Evolutionary conservation across 2,113 vertebrate genomes (phyloP).

Genomic region (Salvator merianae): DNA sequence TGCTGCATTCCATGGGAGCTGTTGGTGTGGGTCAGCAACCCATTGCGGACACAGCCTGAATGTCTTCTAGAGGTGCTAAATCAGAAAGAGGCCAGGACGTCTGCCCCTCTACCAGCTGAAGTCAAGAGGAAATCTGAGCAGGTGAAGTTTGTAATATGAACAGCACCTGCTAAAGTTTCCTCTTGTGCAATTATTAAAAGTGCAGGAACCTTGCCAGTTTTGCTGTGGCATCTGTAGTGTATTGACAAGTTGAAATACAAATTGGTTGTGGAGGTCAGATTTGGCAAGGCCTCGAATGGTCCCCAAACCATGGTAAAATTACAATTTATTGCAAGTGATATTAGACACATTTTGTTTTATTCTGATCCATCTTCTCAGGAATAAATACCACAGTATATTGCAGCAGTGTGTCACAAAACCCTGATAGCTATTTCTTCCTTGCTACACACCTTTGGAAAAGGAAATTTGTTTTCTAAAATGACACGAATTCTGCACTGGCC

Average conservation of each 20-base stretch:
- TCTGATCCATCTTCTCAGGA: neutral
- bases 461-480: neutral
- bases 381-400: neutral
- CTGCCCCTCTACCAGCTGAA: no score
- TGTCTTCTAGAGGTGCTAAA: no score
- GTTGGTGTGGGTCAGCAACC: no score
- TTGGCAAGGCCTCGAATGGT: neutral
- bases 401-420: neutral
- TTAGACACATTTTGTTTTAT: neutral
- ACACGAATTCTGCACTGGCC: neutral
- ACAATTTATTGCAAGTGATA: neutral
- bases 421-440: neutral
- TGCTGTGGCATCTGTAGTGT: no score
- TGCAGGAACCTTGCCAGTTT: no score
- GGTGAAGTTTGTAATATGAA: no score
- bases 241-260: neutral
- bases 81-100: no score
- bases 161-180: no score
- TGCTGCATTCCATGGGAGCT: no score
- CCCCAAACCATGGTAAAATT: neutral
- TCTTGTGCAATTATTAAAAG: no score
- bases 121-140: no score
- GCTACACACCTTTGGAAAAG: neutral
- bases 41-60: no score
- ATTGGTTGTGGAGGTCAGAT: neutral